Conservation (phyloP, 2,888 invertebrate genomes). For the Petrophora chlorosata region DNA sequence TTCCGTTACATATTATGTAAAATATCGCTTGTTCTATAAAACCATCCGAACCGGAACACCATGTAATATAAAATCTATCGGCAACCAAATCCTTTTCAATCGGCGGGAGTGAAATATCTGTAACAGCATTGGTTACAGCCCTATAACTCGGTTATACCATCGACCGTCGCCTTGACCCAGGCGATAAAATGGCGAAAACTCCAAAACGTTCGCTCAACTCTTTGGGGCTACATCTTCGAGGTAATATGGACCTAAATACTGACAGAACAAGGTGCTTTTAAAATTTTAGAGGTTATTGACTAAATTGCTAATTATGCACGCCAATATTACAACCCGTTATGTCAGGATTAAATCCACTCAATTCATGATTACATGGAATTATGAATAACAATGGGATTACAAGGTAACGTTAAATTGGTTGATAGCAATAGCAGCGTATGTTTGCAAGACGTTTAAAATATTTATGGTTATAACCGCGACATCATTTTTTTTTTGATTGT, state of each 20-base stretch:
- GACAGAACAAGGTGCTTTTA: not conserved
- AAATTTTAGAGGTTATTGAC: not conserved
- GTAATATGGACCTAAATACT: not conserved
- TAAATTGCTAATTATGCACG: slow-evolving; percentile 34
- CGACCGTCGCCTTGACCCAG: slow-evolving; percentile 41
- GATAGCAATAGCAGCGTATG: too few relatives aligned
- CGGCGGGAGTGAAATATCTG: slow-evolving; percentile 23
- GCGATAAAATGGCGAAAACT: slow-evolving; percentile 45
- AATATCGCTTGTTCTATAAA: not conserved
- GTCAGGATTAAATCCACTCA: not conserved
- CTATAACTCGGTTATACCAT: slow-evolving; percentile 28
- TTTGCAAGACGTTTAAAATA: too few relatives aligned
- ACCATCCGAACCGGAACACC: not conserved
- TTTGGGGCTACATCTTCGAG: slow-evolving; percentile 8
- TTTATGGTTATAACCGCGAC: too few relatives aligned
- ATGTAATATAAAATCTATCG: slow-evolving; percentile 7
- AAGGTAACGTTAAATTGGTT: too few relatives aligned
- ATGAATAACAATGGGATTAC: too few relatives aligned
- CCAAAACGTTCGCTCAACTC: slow-evolving; percentile 42
- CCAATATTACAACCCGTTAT: slow-evolving; percentile 10
- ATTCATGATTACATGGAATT: not conserved
- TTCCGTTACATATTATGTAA: too few relatives aligned
- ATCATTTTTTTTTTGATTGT: too few relatives aligned
- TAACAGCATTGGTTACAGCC: slow-evolving; percentile 22
- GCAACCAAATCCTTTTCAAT: slow-evolving; percentile 24